Base-by-base conservation (phyloP, 2,113 vertebrate species). In the Riparia riparia region DNA sequence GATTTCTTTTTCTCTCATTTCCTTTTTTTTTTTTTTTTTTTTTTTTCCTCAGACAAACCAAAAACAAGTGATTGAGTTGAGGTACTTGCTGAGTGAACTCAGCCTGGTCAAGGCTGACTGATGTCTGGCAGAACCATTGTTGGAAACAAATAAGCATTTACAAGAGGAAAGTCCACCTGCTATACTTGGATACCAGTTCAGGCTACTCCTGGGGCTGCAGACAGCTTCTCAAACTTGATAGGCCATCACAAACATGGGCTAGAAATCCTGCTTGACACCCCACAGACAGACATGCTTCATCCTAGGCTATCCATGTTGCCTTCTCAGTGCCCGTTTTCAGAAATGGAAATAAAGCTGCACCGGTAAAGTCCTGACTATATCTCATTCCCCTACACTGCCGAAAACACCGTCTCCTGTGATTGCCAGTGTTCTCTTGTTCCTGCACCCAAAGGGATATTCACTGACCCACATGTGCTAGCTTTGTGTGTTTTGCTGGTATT, bases 1-100 rank as follows among this genome's bases (percentile, higher is more conserved):
- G 96, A 98, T 96, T 97, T 96, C 73, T 97, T 94, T 95, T 53
- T 74, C 63, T 79, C 41, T 89, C 51, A 64, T 85, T 66, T 93
- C 73, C 82, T 66, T 71, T 78, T 71, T 86, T 84, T 87, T 86
- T 69, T 78, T 39, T 7, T 1, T 37, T 37, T 37, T 37, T 37
- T 37, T 37, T 37, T n/a, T n/a, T n/a, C 5, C 56, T 17, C 82
- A 96, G 92, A 96, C 95, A 85, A 96, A 95, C 50, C 58, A 53
- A 95, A 97, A 97, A 88, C 93, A 97, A 97, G 90, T 42, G 70
- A 94, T 87, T 45, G 72, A 93, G 82, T 60, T 51, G 82, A 95
- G 90, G 92, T 93, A 80, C 86, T 92, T 86, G 64, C 90, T 82
- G 49, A 90, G 91, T 41, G 54, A 95, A 77, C 57, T 92, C 76